A percentile compares a stretch with the other conserved stretches of the same genome.
Conservation (phyloP, 2,113 vertebrate species). For the Myotis lucifugus region DNA sequence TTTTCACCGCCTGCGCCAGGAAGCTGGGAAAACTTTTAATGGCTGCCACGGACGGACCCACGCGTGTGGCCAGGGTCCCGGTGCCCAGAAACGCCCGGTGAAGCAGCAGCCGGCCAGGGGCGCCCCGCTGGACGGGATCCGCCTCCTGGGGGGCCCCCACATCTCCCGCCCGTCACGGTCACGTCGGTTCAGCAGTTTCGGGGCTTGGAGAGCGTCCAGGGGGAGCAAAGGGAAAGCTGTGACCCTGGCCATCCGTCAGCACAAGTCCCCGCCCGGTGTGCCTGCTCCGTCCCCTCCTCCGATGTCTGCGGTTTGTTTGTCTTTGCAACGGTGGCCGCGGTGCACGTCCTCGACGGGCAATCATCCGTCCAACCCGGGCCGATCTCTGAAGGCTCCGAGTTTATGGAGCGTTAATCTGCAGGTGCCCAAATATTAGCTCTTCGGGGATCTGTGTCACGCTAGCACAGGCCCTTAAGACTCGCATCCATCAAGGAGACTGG, state of each 20-base stretch:
- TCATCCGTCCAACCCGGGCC: slow-evolving; percentile 62
- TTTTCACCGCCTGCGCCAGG: slow-evolving; percentile 49
- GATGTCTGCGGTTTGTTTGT: slow-evolving; percentile 78
- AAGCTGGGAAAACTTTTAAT: slow-evolving; percentile 16
- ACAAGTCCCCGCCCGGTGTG: neutral
- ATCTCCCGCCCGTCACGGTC: neutral
- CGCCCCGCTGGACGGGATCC: slow-evolving; percentile 51
- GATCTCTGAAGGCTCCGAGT: slow-evolving; percentile 48
- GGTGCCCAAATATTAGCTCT: slow-evolving; percentile 61
- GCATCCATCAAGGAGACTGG: neutral
- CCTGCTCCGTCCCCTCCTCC: slow-evolving; percentile 32
- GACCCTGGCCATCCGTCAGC: neutral
- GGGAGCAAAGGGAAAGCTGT: slow-evolving; percentile 64
- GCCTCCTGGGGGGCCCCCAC: slow-evolving; percentile 50
- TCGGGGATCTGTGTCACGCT: neutral
- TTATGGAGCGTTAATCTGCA: slow-evolving; percentile 60
- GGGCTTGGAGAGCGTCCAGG: slow-evolving; percentile 58
- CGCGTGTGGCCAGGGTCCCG: slow-evolving; percentile 20
- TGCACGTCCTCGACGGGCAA: slow-evolving; percentile 60
- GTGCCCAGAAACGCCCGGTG: slow-evolving; percentile 72
- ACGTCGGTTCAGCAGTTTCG: slow-evolving; percentile 8
- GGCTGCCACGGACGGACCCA: neutral
- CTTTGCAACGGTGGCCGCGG: slow-evolving; percentile 56
- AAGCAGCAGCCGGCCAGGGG: slow-evolving; percentile 43
- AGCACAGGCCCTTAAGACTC: slow-evolving; percentile 1